Base-by-base conservation (phyloP, 2,888 invertebrate species). In the Synanthedon tipuliformis region DNA sequence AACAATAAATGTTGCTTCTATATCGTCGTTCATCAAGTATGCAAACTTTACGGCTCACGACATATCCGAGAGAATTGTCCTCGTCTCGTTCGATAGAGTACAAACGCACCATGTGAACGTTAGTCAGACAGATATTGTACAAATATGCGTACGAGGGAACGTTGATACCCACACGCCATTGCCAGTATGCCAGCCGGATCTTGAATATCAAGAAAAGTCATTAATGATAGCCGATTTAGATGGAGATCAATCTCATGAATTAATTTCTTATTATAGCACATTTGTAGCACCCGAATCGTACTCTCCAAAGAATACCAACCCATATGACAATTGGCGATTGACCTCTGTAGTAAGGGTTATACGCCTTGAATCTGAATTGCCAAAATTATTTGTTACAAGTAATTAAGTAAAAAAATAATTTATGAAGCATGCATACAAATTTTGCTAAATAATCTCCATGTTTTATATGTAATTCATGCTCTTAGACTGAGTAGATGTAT, bases 81-180 rank as follows among this genome's bases (percentile, higher is more conserved):
- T 95, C 51, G 91, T 95, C n/a, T 90, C 93, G 13, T 93, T 94
- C 71, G 93, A 94, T 71, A 91, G 92, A 55, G 89, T 91, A 8
- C 91, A 92, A 66, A 91, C 92, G 0, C 92, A 92, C 64, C 91
- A 92, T 62, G 93, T 93, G 51, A 94, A 95, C 73, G 92, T 93
- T 1, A 94, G 94, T 68, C 92, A 93, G 68, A 92, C 91, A n/a
- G 92, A 93, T 61, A 90, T 95, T 51, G 88, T 91, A 2, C 94
- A 94, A 71, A 89, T 95, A 57, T 95, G 95, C 77, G 77, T 69
- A 1, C 64, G 87, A 61, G 85, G 78, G 1, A 65, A 73, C 0
- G 66, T 81, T 53, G 66, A 78, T 55, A 74, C 71, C 48, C 66
- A 75, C 59, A 61, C 71, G 49, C 71, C 82, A 0, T 56, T 77